A percentile compares a stretch with the other conserved stretches of the same genome.
Evolutionary conservation across 53 echinoderm and acorn worm species (phyloP).

Genomic region (Astropecten irregularis): DNA sequence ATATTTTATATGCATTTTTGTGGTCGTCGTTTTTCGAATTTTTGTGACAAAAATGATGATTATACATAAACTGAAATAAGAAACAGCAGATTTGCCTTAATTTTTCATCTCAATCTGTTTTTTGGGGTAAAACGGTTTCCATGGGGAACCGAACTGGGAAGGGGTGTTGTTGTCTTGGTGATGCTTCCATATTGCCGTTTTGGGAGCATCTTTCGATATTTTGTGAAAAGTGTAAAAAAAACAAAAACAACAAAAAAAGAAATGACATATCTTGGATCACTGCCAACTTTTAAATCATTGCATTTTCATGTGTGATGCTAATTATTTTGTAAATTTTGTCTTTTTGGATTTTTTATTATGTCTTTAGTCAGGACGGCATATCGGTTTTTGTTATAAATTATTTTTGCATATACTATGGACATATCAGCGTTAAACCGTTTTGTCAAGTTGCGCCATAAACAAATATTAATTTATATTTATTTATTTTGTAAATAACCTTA

Average conservation of each 20-base stretch:
- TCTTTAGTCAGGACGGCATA: background rate
- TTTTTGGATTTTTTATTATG: background rate
- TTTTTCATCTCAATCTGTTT: background rate
- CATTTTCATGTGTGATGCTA: background rate
- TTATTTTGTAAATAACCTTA: constrained; percentile 49
- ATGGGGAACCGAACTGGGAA: too few species aligned
- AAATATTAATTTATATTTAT: constrained; percentile 52
- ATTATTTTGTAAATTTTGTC: constrained; percentile 2
- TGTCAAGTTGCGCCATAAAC: background rate
- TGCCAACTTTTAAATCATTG: constrained; percentile 29
- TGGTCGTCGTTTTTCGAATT: too few species aligned
- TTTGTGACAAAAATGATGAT: too few species aligned
- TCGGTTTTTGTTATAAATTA: constrained; percentile 32
- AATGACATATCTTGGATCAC: constrained; percentile 7
- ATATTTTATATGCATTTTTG: too few species aligned
- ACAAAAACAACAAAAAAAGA: too few species aligned
- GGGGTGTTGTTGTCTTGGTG: too few species aligned
- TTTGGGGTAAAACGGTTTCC: too few species aligned
- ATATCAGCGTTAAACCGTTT: background rate
- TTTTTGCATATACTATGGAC: constrained; percentile 12
- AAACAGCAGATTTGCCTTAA: constrained; percentile 23
- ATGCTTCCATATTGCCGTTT: constrained; percentile 9
- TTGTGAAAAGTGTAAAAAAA: constrained; percentile 18
- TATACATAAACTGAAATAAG: constrained; percentile 19
- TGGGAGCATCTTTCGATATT: background rate